Base-by-base conservation (phyloP, 2,113 vertebrate genomes). In the Chamaea fasciata region DNA sequence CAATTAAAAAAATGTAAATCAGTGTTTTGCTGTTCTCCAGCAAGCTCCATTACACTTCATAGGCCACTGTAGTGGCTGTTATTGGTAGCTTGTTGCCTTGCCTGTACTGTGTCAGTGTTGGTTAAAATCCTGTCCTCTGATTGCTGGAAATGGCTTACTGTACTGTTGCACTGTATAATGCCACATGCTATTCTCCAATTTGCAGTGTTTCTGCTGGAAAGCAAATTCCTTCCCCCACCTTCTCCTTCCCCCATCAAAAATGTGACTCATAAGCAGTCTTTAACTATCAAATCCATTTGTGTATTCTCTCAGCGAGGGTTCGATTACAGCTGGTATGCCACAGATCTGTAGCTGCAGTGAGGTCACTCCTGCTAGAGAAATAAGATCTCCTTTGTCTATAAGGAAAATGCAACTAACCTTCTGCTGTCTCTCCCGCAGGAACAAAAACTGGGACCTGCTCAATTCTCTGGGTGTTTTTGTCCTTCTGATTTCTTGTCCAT, bases 381-480 rank as follows among this genome's bases (percentile, higher is more conserved):
- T 70, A 42, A 92, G 89, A 96, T 96, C 94, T 96, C 85, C 87
- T 89, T 94, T 94, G 83, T 89, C 93, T 95, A 1, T 92, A 74
- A 85, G 85, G 91, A 95, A 95, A 97, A 94, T 91, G 90, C 89
- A 91, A 97, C 97, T 97, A 97, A 97, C 95, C 94, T 96, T 95
- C 92, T 96, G 59, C 96, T 97, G 87, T 97, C 96, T 97, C 89
- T 97, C 96, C 97, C 1, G 68, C 97, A 97, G 97, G 97, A 97
- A 81, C 95, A 96, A 95, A 96, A 96, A 21, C 82, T 90, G 96
- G 91, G 94, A 96, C 52, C 92, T 92, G 86, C 88, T 90, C 79
- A 93, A 41, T 95, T 93, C 94, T 94, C 87, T 89, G 92, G 62
- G 95, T 94, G 88, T 79, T 94, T 92, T 85, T 93, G 91, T 96